These are phyloP conservation scores for Catharus ustulatus DNA, from an alignment of 2,797 vertebrate genomes.

Conservation along the genomic window DNA sequence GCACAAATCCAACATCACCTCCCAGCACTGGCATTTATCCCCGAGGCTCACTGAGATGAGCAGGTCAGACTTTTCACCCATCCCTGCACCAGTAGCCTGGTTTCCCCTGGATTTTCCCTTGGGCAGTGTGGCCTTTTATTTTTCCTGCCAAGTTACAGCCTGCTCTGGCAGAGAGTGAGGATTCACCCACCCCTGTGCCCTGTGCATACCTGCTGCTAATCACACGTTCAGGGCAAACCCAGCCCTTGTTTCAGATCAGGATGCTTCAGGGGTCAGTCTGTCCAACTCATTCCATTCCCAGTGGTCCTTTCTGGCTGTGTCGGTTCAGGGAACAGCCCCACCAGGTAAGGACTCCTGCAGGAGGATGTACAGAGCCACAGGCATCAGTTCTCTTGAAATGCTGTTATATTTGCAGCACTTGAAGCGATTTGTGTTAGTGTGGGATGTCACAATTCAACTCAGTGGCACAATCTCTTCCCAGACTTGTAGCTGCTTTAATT, in stretches of 20 bases:
- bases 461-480: background rate
- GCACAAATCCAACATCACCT: background rate
- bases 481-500: background rate
- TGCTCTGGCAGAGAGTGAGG: background rate
- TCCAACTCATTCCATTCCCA: background rate
- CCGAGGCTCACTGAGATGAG: accelerated
- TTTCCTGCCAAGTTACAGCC: background rate
- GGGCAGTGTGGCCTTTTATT: background rate
- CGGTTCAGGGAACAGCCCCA: background rate
- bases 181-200: background rate
- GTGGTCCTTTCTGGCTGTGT: background rate
- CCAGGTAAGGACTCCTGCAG: background rate
- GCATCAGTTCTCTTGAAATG: background rate
- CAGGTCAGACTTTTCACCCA: background rate
- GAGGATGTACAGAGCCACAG: background rate
- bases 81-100: background rate
- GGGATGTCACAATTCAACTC: background rate
- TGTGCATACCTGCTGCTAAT: background rate
- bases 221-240: accelerated
- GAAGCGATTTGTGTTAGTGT: background rate
- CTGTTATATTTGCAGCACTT: background rate
- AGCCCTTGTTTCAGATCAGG: background rate
- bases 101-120: background rate
- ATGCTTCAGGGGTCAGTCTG: background rate
- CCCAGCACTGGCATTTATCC: accelerated